Percentiles rank a stretch among this genome's conserved stretches.
Conservation (phyloP, 2,113 vertebrate genomes). For the Leptosomus discolor region DNA sequence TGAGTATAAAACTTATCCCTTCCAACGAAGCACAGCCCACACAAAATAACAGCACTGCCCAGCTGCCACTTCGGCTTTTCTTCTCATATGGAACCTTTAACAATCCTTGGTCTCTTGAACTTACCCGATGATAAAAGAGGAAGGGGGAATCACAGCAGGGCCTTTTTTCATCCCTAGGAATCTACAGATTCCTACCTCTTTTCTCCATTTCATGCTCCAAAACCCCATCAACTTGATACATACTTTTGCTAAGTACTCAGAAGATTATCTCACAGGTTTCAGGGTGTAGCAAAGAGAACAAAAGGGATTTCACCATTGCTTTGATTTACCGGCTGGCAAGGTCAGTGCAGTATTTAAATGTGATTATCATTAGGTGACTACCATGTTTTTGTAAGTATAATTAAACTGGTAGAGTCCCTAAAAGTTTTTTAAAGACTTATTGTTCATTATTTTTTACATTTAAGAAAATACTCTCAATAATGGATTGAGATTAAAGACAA, state of each 20-base stretch:
- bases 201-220: neutral
- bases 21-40: neutral
- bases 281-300: slow-evolving; percentile 9
- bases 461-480: neutral
- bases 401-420: neutral
- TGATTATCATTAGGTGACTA: neutral
- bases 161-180: neutral
- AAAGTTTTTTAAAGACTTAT: neutral
- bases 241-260: neutral
- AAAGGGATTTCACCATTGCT: neutral
- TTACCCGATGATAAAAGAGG: neutral
- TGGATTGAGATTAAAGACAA: neutral
- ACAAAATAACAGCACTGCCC: neutral
- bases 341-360: neutral
- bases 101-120: neutral
- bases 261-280: slow-evolving; percentile 21
- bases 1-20: neutral
- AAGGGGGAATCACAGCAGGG: neutral
- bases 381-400: neutral
- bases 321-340: slow-evolving; percentile 13
- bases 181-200: neutral
- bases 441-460: neutral
- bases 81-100: neutral
- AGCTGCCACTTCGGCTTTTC: neutral
- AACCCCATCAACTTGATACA: neutral